Conservation (phyloP, 1,140 invertebrate genomes). For the Ridgeia piscesae region DNA sequence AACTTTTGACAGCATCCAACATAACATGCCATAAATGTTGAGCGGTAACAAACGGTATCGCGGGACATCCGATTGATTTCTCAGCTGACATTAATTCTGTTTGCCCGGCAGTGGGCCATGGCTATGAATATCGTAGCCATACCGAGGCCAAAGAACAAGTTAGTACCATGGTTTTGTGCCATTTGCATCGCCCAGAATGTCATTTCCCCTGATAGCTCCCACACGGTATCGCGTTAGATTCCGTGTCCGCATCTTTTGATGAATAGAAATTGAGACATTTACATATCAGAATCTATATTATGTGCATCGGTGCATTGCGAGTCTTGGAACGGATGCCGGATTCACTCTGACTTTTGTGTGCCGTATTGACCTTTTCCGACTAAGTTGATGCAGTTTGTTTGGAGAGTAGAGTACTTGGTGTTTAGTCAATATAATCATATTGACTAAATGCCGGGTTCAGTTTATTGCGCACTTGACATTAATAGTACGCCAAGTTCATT, state of each 20-base stretch:
- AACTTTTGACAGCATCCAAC: neutral
- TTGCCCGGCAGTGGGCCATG: neutral
- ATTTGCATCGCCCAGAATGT: neutral
- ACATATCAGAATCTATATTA: slow-evolving; percentile 1
- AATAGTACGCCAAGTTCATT: neutral
- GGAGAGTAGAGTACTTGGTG: neutral
- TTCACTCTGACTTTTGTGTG: neutral
- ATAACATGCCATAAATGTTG: slow-evolving; percentile 6
- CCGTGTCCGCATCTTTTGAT: neutral
- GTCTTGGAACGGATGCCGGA: neutral
- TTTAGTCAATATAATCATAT: neutral
- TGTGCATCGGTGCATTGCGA: neutral
- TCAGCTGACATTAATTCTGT: neutral
- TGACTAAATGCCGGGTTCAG: neutral
- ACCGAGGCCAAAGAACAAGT: neutral
- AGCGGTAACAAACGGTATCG: neutral
- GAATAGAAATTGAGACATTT: neutral
- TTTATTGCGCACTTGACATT: neutral
- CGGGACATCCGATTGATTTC: neutral
- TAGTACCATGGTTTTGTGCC: neutral
- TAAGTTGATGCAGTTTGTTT: neutral
- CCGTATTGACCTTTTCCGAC: neutral
- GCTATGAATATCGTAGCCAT: neutral
- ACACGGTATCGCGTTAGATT: neutral
- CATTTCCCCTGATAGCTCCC: neutral